Evolutionary conservation across 2,888 invertebrate species (phyloP), one percentile per base, ranked within the genome.

Genomic region (Oligia latruncula): DNA sequence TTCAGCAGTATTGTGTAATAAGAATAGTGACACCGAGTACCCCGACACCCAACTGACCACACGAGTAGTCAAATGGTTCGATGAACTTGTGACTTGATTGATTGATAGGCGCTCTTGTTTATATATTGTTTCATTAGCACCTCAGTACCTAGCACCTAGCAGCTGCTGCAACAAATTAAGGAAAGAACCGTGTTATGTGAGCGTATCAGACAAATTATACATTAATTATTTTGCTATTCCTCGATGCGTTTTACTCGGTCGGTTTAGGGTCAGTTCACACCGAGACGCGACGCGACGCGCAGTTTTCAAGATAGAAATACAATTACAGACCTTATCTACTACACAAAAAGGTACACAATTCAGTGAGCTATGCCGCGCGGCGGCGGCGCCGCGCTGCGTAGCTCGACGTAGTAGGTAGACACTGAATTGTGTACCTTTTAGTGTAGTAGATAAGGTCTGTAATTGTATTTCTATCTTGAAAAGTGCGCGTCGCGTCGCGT

Each of bases 151-250:
- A 35, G 0, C n/a, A 49, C 9, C 43, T 62, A 23, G 0, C n/a
- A 49, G 13, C 52, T 62, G 13, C 52, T 62, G 52, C 58, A n/a
- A 58, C 70, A n/a, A 55, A 62, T 49, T 17, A 49, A 6, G 60
- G 11, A 40, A 55, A 35, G 20, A 65, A 71, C 70, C 55, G 58
- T 78, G 65, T 78, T 40, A 62, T 15, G 55, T 66, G 13, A 23
- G 40, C 8, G 15, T 23, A 13, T 20, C 20, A 17, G 43, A 43
- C 4, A 15, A 62, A 62, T 60, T 62, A 79, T 67, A 23, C 62
- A 58, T 76, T 76, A 52, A 58, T 58, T 70, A 60, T 23, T 5
- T 66, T 66, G 40, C 8, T 11, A 20, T 55, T 55, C 46, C 46
- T 43, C 67, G 29, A 23, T 55, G 20, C 20, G 55, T 55, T 55